A percentile compares a stretch with the other conserved stretches of the same genome.
These are phyloP conservation scores for Stichodactyla mertensii DNA, from an alignment of 64 coral and sea anemone genomes.

Conservation along the genomic window DNA sequence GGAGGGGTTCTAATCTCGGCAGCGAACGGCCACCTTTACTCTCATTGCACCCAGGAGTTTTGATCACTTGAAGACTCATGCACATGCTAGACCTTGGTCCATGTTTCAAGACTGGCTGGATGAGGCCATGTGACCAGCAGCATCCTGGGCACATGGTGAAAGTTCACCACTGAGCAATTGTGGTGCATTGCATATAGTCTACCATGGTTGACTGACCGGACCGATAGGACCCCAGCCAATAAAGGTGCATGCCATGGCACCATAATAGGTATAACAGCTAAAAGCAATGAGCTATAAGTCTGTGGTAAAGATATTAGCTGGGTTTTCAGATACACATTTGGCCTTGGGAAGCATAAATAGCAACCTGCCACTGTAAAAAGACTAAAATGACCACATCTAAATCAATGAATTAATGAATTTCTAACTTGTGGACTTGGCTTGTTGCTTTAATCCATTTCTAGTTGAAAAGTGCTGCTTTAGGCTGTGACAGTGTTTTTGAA, in stretches of 20 bases:
- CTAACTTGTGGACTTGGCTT: too few relatives aligned
- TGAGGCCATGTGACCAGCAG: neutral
- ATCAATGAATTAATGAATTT: too few relatives aligned
- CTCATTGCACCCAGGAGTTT: constrained; percentile 54
- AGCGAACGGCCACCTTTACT: constrained; percentile 28
- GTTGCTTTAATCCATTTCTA: too few relatives aligned
- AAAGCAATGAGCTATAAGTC: too few relatives aligned
- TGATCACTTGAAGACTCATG: constrained; percentile 42
- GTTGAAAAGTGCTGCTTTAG: too few relatives aligned
- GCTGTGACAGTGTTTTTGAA: too few relatives aligned
- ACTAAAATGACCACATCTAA: too few relatives aligned
- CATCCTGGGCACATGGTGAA: neutral
- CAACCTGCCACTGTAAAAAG: too few relatives aligned
- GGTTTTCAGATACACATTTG: too few relatives aligned
- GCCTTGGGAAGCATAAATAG: too few relatives aligned
- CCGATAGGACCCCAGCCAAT: constrained; percentile 2
- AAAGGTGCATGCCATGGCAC: constrained; percentile 1
- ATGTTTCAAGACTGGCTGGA: neutral
- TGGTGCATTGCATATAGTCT: constrained; percentile 56
- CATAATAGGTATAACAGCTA: constrained; percentile 1
- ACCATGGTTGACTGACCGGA: constrained; percentile 39
- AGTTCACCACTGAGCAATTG: constrained; percentile 33
- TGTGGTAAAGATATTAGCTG: too few relatives aligned
- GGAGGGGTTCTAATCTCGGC: neutral
- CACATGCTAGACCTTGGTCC: constrained; percentile 59